Evolutionary conservation across 2,888 invertebrate genomes (phyloP), one percentile per base, ranked within the genome.

Genomic region (Heteromyza rotundicornis): DNA sequence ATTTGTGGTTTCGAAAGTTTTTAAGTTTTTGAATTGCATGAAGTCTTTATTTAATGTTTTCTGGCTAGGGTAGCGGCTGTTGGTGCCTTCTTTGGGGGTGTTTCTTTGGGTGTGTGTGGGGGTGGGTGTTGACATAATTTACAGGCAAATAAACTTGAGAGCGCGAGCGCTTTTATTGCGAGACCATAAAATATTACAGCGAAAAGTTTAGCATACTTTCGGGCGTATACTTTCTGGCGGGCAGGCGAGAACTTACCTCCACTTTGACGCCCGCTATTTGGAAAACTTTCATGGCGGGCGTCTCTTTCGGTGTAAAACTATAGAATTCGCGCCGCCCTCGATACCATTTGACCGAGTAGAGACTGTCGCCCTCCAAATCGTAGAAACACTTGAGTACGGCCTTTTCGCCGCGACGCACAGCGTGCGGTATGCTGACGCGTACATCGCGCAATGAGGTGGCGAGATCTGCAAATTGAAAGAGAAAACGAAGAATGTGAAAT

Each of bases 301-400:
- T 82, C 68, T 92, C 91, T 71, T 86, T 87, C 0, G 93, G 92
- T 0, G 90, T 89, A 77, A 87, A 93, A 70, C 93, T 86, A 83
- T 92, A 94, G 84, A 94, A 93, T 84, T 94, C 93, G 68, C 89
- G 86, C 70, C 84, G 87, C 1, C 92, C 93, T 60, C 92, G 86
- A 82, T 92, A 93, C 92, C 92, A 94, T 84, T 93, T 92, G 61
- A 93, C 91, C 2, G 92, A 88, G 84, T 93, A 93, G 36, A 94
- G 85, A 1, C 87, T 89, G 24, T 88, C 89, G 2, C 87, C 89
- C 80, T 92, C 90, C 84, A 92, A 87, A 76, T 92, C 90, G 74
- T 92, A 89, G 65, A 87, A 85, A 82, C 94, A 94, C 70, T 85
- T 85, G 71, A 91, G 84, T 64, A 85, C 84, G 16, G 88, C 89